Conservation (phyloP, 2,888 invertebrate genomes). For the Hetaerina titia region DNA sequence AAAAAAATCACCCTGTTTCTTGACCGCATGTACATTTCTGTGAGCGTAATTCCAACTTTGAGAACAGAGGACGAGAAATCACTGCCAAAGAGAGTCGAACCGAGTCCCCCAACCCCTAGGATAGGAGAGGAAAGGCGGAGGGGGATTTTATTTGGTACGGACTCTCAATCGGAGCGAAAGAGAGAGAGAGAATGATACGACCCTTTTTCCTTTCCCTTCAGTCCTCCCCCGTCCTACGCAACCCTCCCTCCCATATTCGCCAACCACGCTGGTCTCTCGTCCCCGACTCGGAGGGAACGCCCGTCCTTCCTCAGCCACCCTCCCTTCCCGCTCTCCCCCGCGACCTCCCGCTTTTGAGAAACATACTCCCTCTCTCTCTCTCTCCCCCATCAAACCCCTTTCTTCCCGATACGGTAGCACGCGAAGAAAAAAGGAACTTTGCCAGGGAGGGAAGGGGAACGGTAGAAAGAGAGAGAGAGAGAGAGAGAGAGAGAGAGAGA, state of each 20-base stretch:
- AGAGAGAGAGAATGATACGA: neutral
- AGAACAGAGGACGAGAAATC: neutral
- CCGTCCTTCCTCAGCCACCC: slow-evolving; percentile 19
- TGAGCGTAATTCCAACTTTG: no score
- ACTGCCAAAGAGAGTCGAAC: neutral
- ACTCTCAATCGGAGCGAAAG: neutral
- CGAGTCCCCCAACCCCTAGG: neutral
- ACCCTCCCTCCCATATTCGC: neutral
- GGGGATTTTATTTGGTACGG: no score
- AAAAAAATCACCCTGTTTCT: no score
- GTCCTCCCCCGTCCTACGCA: neutral
- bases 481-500: neutral
- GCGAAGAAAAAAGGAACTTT: neutral
- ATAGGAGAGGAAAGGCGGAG: neutral
- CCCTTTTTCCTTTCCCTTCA: neutral
- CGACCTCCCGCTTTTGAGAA: neutral
- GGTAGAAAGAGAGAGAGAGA: neutral
- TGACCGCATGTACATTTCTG: no score
- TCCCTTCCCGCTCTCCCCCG: neutral
- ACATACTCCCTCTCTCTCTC: neutral
- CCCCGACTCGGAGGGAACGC: slow-evolving; percentile 43
- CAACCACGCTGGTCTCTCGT: slow-evolving; percentile 41
- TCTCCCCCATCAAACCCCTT: neutral
- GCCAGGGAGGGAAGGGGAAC: no score
- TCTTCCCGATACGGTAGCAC: slow-evolving; percentile 58